Evolutionary conservation across 1,140 invertebrate species (phyloP).

Genomic region (Bombus breviceps): DNA sequence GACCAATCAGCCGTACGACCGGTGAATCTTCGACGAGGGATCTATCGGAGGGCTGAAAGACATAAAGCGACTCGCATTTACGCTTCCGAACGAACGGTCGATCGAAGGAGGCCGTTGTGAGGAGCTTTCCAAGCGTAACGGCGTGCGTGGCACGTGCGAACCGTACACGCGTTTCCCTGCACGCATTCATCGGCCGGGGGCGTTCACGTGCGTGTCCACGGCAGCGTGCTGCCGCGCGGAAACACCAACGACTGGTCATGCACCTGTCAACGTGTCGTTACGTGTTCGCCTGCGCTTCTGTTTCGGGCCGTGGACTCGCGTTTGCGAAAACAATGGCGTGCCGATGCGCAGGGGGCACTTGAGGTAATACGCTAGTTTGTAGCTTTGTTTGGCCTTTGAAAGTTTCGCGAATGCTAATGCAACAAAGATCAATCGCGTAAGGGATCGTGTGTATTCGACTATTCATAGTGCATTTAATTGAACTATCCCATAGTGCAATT

Average conservation of each 20-base stretch:
- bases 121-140: constrained; percentile 59
- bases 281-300: constrained; percentile 54
- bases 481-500: too few species aligned
- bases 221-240: background rate
- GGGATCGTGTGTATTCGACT: too few species aligned
- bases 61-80: background rate
- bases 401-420: too few species aligned
- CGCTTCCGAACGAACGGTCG: background rate
- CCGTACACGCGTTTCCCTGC: constrained; percentile 55
- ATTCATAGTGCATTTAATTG: too few species aligned
- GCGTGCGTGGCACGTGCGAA: constrained; percentile 63
- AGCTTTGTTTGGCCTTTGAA: too few species aligned
- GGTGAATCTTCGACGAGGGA: constrained; percentile 7
- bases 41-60: background rate
- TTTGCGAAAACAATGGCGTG: constrained; percentile 53
- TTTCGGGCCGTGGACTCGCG: constrained; percentile 25
- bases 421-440: too few species aligned
- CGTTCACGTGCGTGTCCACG: constrained; percentile 28
- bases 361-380: too few species aligned
- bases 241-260: constrained; percentile 40
- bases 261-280: constrained; percentile 68
- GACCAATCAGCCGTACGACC: background rate
- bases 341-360: background rate
- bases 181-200: constrained; percentile 46
- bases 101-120: constrained; percentile 45